Evolutionary conservation across 2,888 invertebrate genomes (phyloP).

Genomic region (Penaeus monodon): DNA sequence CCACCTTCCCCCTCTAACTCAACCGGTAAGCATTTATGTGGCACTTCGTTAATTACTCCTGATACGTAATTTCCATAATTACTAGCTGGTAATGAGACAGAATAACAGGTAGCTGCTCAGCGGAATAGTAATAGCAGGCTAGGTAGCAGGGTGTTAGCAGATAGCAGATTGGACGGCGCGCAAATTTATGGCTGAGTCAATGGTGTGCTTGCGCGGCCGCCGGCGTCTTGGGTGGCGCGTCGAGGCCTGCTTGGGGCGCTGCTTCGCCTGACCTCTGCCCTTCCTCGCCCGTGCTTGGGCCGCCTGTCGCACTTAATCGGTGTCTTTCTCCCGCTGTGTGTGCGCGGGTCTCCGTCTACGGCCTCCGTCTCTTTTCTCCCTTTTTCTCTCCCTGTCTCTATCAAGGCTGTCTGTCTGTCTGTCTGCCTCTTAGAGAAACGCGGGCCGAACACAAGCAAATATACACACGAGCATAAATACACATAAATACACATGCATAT

Average conservation of each 20-base stretch:
- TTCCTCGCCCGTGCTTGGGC: not conserved
- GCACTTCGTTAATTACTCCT: conserved; percentile 34
- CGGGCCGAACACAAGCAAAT: no score
- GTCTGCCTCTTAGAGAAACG: not conserved
- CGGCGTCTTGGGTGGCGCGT: not conserved
- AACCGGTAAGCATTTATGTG: conserved; percentile 4
- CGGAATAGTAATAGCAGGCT: conserved; percentile 2
- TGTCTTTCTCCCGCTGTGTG: not conserved
- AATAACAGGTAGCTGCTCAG: conserved; percentile 9
- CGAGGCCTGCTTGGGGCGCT: not conserved
- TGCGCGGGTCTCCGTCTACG: not conserved
- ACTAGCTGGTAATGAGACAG: conserved; percentile 44
- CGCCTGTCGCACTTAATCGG: not conserved
- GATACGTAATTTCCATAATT: conserved; percentile 42
- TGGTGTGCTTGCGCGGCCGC: not conserved
- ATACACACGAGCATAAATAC: no score
- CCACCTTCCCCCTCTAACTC: no score
- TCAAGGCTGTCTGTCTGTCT: not conserved
- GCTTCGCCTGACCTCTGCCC: not conserved
- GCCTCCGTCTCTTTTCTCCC: not conserved
- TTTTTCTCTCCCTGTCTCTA: not conserved
- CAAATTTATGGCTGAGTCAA: not conserved
- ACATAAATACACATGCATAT: no score
- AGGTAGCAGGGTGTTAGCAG: not conserved
- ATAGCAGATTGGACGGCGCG: not conserved